phyloP scores from a whole-genome alignment of 2,888 invertebrate genomes.

The Seira ritae region DNA sequence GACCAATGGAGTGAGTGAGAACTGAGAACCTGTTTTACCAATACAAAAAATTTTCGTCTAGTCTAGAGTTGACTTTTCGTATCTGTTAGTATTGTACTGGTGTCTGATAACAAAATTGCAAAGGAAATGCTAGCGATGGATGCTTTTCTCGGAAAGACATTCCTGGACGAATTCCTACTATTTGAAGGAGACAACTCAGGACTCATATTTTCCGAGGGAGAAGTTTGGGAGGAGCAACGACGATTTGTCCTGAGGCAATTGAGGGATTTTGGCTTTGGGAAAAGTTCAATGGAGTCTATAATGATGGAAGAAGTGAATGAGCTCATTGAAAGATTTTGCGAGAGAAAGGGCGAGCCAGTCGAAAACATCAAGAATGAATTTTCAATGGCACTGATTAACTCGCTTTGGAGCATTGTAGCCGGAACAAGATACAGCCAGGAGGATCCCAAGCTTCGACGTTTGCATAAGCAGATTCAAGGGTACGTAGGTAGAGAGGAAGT shows the following conservation, averaged over 20 bases:
- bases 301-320: conserved; percentile 55
- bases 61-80: not conserved
- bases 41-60: not conserved
- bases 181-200: conserved; percentile 50
- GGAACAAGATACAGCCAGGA: conserved; percentile 48
- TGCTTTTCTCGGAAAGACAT: conserved; percentile 49
- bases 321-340: conserved; percentile 12
- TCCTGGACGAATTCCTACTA: conserved; percentile 25
- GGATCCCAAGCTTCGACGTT: conserved; percentile 35
- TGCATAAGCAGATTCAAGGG: conserved; percentile 33
- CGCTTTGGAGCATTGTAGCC: conserved; percentile 52
- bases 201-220: conserved; percentile 31
- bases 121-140: conserved; percentile 54
- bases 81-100: not conserved
- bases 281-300: conserved; percentile 47
- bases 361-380: conserved; percentile 34
- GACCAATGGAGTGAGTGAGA: conserved; percentile 2
- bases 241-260: conserved; percentile 53
- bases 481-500: too few species aligned
- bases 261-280: conserved; percentile 59
- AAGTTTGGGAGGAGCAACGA: conserved; percentile 51
- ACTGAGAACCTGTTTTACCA: not conserved
- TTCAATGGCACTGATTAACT: conserved; percentile 40
- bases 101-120: conserved; percentile 29
- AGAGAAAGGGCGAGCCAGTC: conserved; percentile 30